Percentiles rank a stretch among this genome's conserved stretches.
phyloP scores from a whole-genome alignment of 2,888 invertebrate species.

The Encarsia formosa region DNA sequence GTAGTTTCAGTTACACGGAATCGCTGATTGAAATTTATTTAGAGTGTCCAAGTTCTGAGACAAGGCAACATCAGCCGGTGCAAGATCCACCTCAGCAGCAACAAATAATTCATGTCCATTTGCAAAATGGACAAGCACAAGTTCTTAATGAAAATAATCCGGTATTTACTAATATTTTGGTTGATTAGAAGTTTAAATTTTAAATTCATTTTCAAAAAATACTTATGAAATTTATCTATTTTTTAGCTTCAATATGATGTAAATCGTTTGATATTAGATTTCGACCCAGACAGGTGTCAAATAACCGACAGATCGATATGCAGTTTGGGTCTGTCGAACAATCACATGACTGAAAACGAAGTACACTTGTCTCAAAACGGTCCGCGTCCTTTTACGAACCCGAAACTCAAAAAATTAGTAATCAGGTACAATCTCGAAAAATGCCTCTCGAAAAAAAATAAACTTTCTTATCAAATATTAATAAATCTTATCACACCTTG shows the following conservation, averaged over 20 bases:
- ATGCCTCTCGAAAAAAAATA: too few species aligned
- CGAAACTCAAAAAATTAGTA: conserved; percentile 45
- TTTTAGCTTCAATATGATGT: conserved; percentile 12
- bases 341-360: conserved; percentile 34
- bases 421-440: conserved; percentile 42
- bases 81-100: conserved; percentile 30
- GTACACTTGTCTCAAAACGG: conserved; percentile 38
- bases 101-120: conserved; percentile 20
- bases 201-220: too few species aligned
- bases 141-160: conserved; percentile 14
- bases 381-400: conserved; percentile 41
- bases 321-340: conserved; percentile 39
- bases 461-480: conserved; percentile 7
- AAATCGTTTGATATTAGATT: conserved; percentile 12
- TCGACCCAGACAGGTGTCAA: conserved; percentile 30
- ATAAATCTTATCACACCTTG: too few species aligned
- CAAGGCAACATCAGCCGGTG: conserved; percentile 32
- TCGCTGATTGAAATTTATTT: conserved; percentile 55
- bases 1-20: conserved; percentile 56
- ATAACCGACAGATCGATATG: conserved; percentile 46
- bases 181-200: too few species aligned
- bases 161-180: conserved; percentile 13
- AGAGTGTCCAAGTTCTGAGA: conserved; percentile 48
- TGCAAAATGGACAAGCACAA: conserved; percentile 14
- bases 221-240: too few species aligned